Evolutionary conservation across 2,113 vertebrate genomes (phyloP).

Genomic region (Coryphaenoides rupestris): DNA sequence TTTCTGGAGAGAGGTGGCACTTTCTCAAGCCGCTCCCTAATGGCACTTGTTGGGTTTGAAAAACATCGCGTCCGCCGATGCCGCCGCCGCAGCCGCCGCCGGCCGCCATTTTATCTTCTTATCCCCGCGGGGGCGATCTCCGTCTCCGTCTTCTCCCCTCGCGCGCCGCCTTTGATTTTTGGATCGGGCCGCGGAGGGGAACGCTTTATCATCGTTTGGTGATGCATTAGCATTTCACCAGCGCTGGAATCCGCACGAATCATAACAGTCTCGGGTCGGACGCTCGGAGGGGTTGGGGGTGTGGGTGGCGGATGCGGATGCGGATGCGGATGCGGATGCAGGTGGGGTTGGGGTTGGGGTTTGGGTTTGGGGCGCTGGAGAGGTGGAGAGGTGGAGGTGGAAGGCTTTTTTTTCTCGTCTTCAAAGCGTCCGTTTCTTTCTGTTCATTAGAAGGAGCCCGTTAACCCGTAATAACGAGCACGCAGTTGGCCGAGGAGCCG

Average conservation of each 20-base stretch:
- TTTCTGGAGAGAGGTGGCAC: conserved; percentile 53
- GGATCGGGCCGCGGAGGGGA: conserved; percentile 11
- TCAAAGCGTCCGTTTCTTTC: conserved; percentile 26
- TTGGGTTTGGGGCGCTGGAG: too few species aligned
- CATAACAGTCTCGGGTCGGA: conserved; percentile 40
- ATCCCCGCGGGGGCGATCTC: background rate
- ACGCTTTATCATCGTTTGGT: conserved; percentile 42
- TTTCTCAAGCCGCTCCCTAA: conserved; percentile 51
- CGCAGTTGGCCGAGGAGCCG: conserved; percentile 49
- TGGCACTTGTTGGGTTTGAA: conserved; percentile 47
- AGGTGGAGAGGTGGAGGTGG: too few species aligned
- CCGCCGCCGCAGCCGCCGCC: background rate
- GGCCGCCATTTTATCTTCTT: background rate
- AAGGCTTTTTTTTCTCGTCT: conserved; percentile 7
- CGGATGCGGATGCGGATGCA: too few species aligned
- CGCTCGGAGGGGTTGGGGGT: background rate
- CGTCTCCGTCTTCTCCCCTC: too few species aligned
- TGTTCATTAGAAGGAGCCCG: conserved; percentile 29
- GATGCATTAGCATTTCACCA: conserved; percentile 27
- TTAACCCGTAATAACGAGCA: conserved; percentile 56
- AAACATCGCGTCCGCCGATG: conserved; percentile 12
- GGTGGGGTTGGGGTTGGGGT: too few species aligned
- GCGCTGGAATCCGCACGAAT: conserved; percentile 34
- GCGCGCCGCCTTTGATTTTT: too few species aligned
- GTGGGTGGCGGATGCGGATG: too few species aligned